Percentiles rank a stretch among this genome's conserved stretches.
These are phyloP conservation scores for Pararge aegeria DNA, from an alignment of 1,140 invertebrate genomes.

Conservation along the genomic window DNA sequence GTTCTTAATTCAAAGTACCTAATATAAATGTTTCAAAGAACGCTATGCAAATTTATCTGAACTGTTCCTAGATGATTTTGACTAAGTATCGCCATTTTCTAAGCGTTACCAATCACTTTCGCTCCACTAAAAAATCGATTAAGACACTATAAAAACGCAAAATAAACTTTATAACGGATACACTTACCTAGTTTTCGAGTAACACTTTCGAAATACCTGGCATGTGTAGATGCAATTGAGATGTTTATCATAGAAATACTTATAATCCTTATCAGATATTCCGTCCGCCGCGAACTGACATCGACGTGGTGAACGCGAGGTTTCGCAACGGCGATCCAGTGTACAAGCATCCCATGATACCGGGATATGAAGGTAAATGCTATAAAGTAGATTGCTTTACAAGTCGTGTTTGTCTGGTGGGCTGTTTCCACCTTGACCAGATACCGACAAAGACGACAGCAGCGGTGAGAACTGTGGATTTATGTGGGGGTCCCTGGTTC, in stretches of 20 bases:
- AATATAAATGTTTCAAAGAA: no score
- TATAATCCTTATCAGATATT: conserved; percentile 64
- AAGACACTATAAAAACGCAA: neutral
- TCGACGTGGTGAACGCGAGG: conserved; percentile 82
- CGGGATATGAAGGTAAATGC: conserved; percentile 84
- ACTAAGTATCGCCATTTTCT: no score
- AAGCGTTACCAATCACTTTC: no score
- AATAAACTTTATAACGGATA: neutral
- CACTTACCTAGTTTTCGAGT: neutral
- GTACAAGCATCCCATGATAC: conserved; percentile 85
- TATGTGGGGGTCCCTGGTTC: no score
- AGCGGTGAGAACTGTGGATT: no score
- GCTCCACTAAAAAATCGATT: no score
- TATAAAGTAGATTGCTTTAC: neutral
- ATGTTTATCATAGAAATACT: conserved; percentile 10
- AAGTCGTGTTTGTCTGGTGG: no score
- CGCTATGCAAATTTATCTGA: no score
- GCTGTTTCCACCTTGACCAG: no score
- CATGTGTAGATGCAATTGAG: conserved; percentile 11
- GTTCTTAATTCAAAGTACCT: no score
- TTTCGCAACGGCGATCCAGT: conserved; percentile 82
- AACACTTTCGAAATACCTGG: conserved; percentile 13
- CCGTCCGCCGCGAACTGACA: conserved; percentile 81
- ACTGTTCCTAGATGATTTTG: no score
- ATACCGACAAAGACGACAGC: no score